A percentile compares a stretch with the other conserved stretches of the same genome.
These are phyloP conservation scores for Eupeodes corollae DNA, from an alignment of 1,140 invertebrate genomes.

Conservation along the genomic window DNA sequence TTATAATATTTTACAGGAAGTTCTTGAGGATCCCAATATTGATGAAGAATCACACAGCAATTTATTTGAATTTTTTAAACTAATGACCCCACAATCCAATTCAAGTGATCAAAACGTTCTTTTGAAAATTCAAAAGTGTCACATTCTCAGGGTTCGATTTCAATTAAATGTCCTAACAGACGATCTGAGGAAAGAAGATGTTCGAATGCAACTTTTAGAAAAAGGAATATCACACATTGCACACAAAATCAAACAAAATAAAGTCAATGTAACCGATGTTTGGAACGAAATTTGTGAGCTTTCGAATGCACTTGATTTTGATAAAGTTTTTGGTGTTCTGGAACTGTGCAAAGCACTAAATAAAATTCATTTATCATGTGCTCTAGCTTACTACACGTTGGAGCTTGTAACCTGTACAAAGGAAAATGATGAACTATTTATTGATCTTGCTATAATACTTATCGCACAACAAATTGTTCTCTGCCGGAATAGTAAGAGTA, in stretches of 20 bases:
- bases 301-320: conserved; percentile 14
- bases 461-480: conserved; percentile 25
- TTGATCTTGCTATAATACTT: conserved; percentile 23
- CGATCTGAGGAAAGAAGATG: conserved; percentile 13
- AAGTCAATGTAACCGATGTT: conserved; percentile 20
- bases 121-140: conserved; percentile 18
- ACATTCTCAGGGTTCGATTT: conserved; percentile 18
- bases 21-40: not conserved
- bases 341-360: conserved; percentile 19
- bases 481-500: conserved; percentile 12
- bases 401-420: conserved; percentile 20
- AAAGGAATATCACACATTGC: conserved; percentile 22
- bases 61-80: conserved; percentile 22
- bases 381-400: conserved; percentile 21
- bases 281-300: conserved; percentile 21
- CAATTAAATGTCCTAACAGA: conserved; percentile 14
- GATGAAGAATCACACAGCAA: conserved; percentile 15
- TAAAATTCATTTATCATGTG: conserved; percentile 25
- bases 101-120: conserved; percentile 13
- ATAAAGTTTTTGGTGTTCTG: conserved; percentile 19
- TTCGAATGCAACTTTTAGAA: conserved; percentile 16
- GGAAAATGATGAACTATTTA: conserved; percentile 18
- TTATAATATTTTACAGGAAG: not conserved
- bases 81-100: conserved; percentile 16
- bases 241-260: conserved; percentile 12